Conservation (phyloP, 2,113 vertebrate genomes). For the Plotosus lineatus region DNA sequence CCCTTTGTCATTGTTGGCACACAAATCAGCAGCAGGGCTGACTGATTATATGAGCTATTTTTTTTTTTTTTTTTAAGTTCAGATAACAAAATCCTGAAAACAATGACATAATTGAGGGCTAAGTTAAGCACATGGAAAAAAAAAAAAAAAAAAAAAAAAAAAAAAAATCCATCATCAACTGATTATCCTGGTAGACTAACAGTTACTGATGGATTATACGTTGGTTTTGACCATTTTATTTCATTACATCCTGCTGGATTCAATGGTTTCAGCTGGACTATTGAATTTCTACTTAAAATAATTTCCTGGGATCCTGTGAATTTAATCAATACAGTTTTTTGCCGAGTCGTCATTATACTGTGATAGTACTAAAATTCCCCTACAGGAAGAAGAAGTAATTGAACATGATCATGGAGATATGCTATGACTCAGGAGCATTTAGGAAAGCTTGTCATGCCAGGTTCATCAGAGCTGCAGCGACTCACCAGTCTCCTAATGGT, state of each 20-base stretch:
- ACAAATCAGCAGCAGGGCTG: constrained; percentile 36
- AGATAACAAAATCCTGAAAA: constrained; percentile 33
- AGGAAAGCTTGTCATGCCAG: not conserved
- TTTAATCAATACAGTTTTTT: not conserved
- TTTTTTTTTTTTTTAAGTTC: too few species aligned
- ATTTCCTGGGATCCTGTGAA: not conserved
- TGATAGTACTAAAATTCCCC: constrained; percentile 14
- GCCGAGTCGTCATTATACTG: not conserved
- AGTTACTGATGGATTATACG: not conserved
- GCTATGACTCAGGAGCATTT: constrained; percentile 11
- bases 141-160: not conserved
- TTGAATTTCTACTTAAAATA: not conserved
- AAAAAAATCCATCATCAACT: not conserved
- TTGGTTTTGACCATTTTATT: not conserved
- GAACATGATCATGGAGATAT: constrained; percentile 37
- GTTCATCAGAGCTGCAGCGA: constrained; percentile 2
- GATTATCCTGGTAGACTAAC: not conserved
- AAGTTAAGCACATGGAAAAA: not conserved
- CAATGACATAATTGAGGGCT: constrained; percentile 23
- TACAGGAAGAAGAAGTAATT: constrained; percentile 15
- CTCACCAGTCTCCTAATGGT: constrained; percentile 41
- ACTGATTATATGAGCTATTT: constrained; percentile 35
- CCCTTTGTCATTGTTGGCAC: constrained; percentile 51
- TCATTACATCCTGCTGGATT: not conserved
- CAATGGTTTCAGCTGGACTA: not conserved